phyloP scores from a whole-genome alignment of 2,113 vertebrate genomes.

The Perognathus longimembris region DNA sequence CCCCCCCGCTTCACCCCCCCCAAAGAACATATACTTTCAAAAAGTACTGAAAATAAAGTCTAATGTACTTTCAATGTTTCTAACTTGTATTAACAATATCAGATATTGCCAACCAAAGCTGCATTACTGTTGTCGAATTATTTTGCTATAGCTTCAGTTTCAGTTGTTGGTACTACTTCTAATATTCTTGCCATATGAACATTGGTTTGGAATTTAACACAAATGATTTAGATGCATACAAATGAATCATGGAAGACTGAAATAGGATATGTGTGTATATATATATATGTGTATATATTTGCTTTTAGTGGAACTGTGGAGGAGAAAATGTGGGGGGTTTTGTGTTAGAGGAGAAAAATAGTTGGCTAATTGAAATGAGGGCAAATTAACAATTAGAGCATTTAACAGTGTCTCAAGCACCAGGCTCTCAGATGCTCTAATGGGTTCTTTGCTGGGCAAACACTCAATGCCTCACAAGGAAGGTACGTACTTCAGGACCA shows the following conservation, averaged over 20 bases:
- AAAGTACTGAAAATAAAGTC: neutral
- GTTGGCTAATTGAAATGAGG: neutral
- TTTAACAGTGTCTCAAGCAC: neutral
- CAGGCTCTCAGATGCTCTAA: neutral
- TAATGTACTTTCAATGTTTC: neutral
- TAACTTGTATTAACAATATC: neutral
- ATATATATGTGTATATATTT: neutral
- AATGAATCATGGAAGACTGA: no score
- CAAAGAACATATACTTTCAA: conserved; percentile 1
- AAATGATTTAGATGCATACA: neutral
- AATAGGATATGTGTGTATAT: no score
- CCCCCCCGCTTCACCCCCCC: no score
- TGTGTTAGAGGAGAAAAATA: neutral
- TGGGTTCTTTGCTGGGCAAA: neutral
- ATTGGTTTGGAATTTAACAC: neutral
- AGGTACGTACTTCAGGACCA: neutral
- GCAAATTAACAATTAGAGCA: conserved; percentile 6
- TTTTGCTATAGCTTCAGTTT: conserved; percentile 50
- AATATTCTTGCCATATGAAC: conserved; percentile 29
- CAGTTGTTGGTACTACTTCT: neutral
- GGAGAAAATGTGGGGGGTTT: neutral
- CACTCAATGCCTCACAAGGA: neutral
- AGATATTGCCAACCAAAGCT: neutral
- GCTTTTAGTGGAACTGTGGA: neutral
- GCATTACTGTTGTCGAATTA: conserved; percentile 39